Conservation (phyloP, 2,888 invertebrate species). For the Colostygia pectinataria region DNA sequence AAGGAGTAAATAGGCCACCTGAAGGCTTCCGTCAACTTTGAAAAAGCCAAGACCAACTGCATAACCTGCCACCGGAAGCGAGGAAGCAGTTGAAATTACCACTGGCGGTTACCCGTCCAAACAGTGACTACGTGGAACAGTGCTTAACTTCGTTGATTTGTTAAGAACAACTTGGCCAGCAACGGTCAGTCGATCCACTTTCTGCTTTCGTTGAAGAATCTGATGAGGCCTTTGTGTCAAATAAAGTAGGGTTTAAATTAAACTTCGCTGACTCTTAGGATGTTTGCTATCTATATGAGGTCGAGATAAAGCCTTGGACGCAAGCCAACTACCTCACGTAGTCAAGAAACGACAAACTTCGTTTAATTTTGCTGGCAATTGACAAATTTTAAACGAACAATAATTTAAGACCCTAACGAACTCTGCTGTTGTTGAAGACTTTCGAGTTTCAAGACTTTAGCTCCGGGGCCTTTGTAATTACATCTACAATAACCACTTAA, state of each 20-base stretch:
- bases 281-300: constrained; percentile 35
- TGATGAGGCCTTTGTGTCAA: no score
- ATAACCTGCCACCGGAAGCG: no score
- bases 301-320: constrained; percentile 52
- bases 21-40: no score
- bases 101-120: no score
- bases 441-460: constrained; percentile 53
- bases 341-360: constrained; percentile 63
- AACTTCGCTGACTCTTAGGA: constrained; percentile 7
- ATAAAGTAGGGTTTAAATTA: background rate
- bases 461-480: constrained; percentile 54
- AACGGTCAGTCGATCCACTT: no score
- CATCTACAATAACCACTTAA: constrained; percentile 24
- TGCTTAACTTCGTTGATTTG: no score
- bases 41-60: no score
- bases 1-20: no score
- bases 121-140: no score
- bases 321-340: constrained; percentile 57
- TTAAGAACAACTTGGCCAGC: no score
- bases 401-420: constrained; percentile 67
- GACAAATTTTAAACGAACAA: constrained; percentile 68
- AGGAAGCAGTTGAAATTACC: no score
- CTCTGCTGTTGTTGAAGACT: constrained; percentile 51
- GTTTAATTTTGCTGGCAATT: constrained; percentile 63
- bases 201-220: no score